These are phyloP conservation scores for Rhynchotus rufescens DNA, from an alignment of 2,797 vertebrate genomes.

Conservation along the genomic window DNA sequence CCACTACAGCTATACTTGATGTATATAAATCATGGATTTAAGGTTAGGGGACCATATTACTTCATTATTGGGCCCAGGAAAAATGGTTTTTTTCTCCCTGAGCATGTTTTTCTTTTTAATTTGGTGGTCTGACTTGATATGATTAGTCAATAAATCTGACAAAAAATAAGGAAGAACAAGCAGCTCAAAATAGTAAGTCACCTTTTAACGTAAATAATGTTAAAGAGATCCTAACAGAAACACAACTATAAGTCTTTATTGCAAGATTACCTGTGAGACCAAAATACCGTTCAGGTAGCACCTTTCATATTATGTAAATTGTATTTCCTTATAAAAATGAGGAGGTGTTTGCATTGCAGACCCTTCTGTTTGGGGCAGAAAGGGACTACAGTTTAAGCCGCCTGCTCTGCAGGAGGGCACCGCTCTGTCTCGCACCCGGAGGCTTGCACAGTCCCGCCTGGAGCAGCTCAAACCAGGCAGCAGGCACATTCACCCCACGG, in stretches of 20 bases:
- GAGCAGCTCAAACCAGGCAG: neutral
- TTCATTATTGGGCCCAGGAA: neutral
- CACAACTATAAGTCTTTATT: neutral
- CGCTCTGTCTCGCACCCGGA: neutral
- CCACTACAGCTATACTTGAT: neutral
- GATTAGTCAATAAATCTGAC: neutral
- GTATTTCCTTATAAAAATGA: neutral
- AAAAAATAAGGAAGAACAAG: conserved; percentile 9
- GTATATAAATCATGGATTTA: neutral
- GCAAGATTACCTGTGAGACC: neutral
- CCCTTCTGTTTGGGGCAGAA: neutral
- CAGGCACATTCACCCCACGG: neutral
- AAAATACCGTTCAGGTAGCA: neutral
- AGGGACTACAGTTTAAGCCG: neutral
- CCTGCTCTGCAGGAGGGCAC: neutral
- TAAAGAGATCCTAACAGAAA: neutral
- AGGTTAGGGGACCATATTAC: neutral
- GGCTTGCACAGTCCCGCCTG: neutral
- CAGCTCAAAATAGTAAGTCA: neutral
- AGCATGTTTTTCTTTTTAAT: neutral
- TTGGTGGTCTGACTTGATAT: neutral
- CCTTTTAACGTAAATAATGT: neutral
- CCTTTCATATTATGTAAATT: neutral
- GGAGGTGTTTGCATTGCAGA: neutral
- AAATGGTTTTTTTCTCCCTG: neutral